These are phyloP conservation scores for Hycleus phaleratus DNA, from an alignment of 1,140 invertebrate species.

Conservation along the genomic window DNA sequence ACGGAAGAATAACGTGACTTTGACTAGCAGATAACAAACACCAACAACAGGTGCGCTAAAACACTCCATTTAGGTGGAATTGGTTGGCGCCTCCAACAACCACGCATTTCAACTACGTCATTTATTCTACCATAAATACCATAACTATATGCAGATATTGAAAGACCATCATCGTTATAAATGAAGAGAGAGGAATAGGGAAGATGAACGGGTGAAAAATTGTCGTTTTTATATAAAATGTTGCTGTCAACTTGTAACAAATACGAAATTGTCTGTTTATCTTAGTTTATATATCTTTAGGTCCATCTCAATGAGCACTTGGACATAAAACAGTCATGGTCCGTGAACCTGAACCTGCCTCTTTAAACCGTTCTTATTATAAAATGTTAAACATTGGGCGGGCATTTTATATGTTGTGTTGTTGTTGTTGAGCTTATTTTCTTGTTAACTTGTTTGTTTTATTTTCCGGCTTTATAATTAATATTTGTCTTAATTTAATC, in stretches of 20 bases:
- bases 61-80: conserved; percentile 23
- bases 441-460: not conserved
- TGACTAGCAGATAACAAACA: conserved; percentile 9
- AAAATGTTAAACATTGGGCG: not conserved
- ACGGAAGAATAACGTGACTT: conserved; percentile 3
- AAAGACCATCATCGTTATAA: not conserved
- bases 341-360: conserved; percentile 12
- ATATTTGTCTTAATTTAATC: too few species aligned
- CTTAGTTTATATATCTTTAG: conserved; percentile 10
- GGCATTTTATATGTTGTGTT: not conserved
- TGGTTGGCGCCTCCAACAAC: conserved; percentile 20
- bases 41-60: conserved; percentile 1
- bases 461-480: too few species aligned
- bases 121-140: conserved; percentile 11
- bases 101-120: conserved; percentile 19
- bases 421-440: not conserved
- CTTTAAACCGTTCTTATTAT: conserved; percentile 7
- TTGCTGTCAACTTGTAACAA: conserved; percentile 13
- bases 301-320: conserved; percentile 13
- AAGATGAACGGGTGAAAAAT: too few species aligned
- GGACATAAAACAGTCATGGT: conserved; percentile 14
- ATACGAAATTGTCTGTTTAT: conserved; percentile 15
- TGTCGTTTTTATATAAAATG: conserved; percentile 8
- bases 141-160: conserved; percentile 3
- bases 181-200: not conserved